phyloP scores from a whole-genome alignment of 23 tunicate genomes.

The Styela plicata region DNA sequence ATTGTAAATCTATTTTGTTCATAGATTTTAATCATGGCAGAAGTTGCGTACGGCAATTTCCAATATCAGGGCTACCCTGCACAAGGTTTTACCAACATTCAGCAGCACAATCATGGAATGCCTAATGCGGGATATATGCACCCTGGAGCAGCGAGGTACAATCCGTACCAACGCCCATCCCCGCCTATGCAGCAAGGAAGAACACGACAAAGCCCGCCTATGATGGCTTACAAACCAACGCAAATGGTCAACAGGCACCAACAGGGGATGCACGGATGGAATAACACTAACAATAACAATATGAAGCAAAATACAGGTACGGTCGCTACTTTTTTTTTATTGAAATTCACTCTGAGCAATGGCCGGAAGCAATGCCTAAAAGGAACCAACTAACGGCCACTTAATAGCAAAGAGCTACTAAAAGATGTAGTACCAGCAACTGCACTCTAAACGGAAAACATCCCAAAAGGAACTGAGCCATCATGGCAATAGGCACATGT shows the following conservation, averaged over 20 bases:
- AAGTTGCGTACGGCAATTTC: constrained; percentile 7
- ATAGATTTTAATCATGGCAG: constrained; percentile 1
- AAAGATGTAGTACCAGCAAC: no score
- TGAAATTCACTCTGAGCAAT: no score
- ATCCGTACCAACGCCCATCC: constrained; percentile 10
- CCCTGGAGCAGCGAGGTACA: neutral
- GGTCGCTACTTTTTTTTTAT: no score
- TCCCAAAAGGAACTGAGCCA: no score
- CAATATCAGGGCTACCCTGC: neutral
- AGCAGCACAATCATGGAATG: neutral
- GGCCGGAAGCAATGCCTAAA: no score
- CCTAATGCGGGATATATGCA: neutral
- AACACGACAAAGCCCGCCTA: neutral
- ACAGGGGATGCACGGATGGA: neutral
- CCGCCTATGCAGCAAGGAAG: neutral
- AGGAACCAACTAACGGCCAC: no score
- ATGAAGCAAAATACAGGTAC: neutral
- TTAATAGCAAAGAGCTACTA: no score
- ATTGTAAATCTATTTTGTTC: no score
- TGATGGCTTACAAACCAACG: neutral
- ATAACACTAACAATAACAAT: neutral
- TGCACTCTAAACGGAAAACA: no score
- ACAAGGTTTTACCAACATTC: constrained; percentile 4
- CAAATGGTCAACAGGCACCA: constrained; percentile 13
- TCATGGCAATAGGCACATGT: no score